A percentile compares a stretch with the other conserved stretches of the same genome.
phyloP scores from a whole-genome alignment of 1,140 invertebrate genomes.

The Drosophila chauvacae region DNA sequence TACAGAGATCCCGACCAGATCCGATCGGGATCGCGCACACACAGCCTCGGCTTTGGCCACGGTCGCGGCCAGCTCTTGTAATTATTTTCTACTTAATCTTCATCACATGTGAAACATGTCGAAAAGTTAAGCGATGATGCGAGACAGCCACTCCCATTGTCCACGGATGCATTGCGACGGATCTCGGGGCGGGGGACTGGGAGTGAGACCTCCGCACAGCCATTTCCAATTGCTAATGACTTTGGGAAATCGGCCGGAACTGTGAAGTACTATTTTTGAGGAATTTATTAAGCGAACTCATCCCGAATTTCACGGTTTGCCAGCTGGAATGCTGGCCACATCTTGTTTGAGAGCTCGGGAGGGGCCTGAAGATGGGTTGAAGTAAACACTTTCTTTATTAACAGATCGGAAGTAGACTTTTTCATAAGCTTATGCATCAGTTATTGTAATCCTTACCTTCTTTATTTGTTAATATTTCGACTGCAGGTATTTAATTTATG shows the following conservation, averaged over 20 bases:
- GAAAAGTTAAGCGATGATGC: conserved; percentile 81
- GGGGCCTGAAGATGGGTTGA: neutral
- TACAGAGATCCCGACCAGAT: conserved; percentile 52
- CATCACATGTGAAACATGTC: conserved; percentile 80
- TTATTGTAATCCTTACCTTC: neutral
- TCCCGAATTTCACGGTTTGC: conserved; percentile 23
- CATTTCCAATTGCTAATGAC: conserved; percentile 51
- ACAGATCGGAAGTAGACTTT: neutral
- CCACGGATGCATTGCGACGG: conserved; percentile 31
- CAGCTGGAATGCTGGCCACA: conserved; percentile 10
- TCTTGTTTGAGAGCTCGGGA: neutral
- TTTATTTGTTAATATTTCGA: neutral
- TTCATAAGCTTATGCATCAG: neutral
- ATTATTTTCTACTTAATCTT: conserved; percentile 83
- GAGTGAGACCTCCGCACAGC: conserved; percentile 17
- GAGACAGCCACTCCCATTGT: conserved; percentile 7
- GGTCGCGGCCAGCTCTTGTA: conserved; percentile 56
- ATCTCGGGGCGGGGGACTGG: conserved; percentile 4
- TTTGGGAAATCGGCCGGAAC: conserved; percentile 36
- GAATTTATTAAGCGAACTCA: conserved; percentile 41
- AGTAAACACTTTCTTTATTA: neutral
- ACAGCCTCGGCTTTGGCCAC: conserved; percentile 27
- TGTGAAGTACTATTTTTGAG: conserved; percentile 26
- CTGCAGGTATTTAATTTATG: conserved; percentile 19
- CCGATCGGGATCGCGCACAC: conserved; percentile 45